Base-by-base conservation (phyloP, 2,113 vertebrate species). In the Callithrix jacchus region DNA sequence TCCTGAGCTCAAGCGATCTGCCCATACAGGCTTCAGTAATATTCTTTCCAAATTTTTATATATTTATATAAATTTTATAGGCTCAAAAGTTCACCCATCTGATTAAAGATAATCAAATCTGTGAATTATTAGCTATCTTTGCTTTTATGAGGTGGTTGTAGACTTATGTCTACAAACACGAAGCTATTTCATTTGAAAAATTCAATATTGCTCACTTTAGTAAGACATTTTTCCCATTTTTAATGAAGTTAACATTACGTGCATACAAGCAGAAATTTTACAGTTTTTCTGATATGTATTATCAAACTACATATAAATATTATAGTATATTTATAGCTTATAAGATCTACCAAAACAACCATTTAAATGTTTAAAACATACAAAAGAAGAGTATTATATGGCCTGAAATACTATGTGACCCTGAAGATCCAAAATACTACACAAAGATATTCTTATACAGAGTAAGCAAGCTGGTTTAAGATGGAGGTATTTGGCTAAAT, bases 81-180 rank as follows among this genome's bases (percentile, higher is more conserved):
- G 45, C 25, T 95, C 27, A 20, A 47, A 94, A 77, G 0, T 64
- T n/a, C 16, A 92, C 23, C 45, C 80, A 42, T 92, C 87, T 80
- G 37, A 80, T 76, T 96, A 89, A 89, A 89, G n/a, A 47, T 86
- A 89, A 97, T 54, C 71, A 89, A 89, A 89, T 5, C 58, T 84
- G 84, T 97, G 66, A 93, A 91, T 92, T 95, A 94, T 81, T 94
- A 93, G 80, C 79, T 85, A 64, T 82, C 73, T 91, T 95, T 89
- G 42, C 47, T 93, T 25, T 71, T 95, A 82, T 71, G 71, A 93
- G 27, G 23, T 9, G 95, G 4, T 86, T 93, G 23, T 52, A 91
- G 86, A 66, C 6, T 68, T 71, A 87, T 35, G 25, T 89, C n/a
- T 95, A 80, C 3, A 91, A 83, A 80, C 0, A 42, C 25, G 81